Base-by-base conservation (phyloP, 2,113 vertebrate species). In the Chaetodon auriga region DNA sequence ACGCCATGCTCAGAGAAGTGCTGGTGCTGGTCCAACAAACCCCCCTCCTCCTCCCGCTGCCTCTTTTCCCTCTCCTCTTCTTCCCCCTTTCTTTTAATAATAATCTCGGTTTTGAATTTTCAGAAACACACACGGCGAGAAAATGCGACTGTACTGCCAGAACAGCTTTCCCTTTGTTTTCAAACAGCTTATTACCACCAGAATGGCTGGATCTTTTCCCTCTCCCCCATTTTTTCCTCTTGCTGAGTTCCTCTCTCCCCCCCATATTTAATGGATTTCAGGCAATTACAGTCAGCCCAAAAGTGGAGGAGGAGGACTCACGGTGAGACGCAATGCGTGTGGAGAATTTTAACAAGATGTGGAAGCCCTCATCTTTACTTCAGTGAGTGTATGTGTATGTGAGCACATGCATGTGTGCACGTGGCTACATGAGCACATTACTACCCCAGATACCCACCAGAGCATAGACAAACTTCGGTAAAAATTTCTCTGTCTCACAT, bases 311-410 rank as follows among this genome's bases (percentile, higher is more conserved):
- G 90, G 87, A 85, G 83, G 81, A 78, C 80, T 90, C 73, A 81
- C 36, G 21, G 84, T 49, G 82, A 86, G 91, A 82, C 18, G 14
- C 54, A 38, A 66, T 78, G 85, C 23, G 80, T 89, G 87, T 84
- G 82, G 88, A 90, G 92, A 93, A 93, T 91, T 93, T 92, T 93
- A 93, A 95, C 90, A 94, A 92, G 90, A 93, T 89, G 89, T 93
- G 89, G 92, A 95, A 94, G 87, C 89, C 91, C 90, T 92, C 73
- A 55, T 83, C 76, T 80, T 83, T 73, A 36, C 74, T 80, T 81
- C 48, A 68, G 61, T 54, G 72, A 65, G 45, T 23, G 76, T 3
- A 10, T 68, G 82, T 78, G 72, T 80, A 48, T 36, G 66, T 45
- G 68, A 61, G 51, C 1, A 19, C 68, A 64, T 53, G 68, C 58